These are phyloP conservation scores for Megaceryle maxima DNA, from an alignment of 2,113 vertebrate genomes.

Conservation along the genomic window DNA sequence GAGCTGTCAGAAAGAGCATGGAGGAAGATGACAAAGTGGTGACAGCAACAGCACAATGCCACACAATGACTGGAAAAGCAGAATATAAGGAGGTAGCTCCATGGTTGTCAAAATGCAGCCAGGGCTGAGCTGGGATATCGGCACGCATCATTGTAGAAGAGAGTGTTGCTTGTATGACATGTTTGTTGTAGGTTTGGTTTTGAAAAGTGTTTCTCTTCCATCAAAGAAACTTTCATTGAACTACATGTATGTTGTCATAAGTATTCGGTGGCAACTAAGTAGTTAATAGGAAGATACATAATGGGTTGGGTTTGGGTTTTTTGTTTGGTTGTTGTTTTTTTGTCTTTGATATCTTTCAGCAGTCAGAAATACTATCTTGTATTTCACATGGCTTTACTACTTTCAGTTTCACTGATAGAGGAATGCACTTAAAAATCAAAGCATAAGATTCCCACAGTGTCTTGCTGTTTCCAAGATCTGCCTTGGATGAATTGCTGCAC, in stretches of 20 bases:
- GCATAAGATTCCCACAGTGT: neutral
- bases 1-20: neutral
- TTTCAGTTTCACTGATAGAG: neutral
- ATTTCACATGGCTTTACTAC: neutral
- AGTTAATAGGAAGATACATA: neutral
- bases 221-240: neutral
- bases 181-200: neutral
- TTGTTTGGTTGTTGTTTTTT: too few relatives aligned
- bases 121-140: neutral
- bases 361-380: neutral
- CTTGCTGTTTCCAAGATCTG: neutral
- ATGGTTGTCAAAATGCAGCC: neutral
- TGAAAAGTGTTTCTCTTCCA: neutral
- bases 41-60: neutral
- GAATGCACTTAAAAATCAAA: neutral
- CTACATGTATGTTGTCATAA: neutral
- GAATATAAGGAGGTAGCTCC: neutral
- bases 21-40: neutral
- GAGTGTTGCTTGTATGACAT: neutral
- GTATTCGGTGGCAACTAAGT: neutral
- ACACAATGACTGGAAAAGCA: neutral
- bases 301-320: neutral
- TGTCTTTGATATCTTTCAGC: neutral
- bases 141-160: neutral
- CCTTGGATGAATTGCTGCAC: conserved; percentile 10